A percentile compares a stretch with the other conserved stretches of the same genome.
phyloP scores from a whole-genome alignment of 2,113 vertebrate species.

The Jacana jacana region DNA sequence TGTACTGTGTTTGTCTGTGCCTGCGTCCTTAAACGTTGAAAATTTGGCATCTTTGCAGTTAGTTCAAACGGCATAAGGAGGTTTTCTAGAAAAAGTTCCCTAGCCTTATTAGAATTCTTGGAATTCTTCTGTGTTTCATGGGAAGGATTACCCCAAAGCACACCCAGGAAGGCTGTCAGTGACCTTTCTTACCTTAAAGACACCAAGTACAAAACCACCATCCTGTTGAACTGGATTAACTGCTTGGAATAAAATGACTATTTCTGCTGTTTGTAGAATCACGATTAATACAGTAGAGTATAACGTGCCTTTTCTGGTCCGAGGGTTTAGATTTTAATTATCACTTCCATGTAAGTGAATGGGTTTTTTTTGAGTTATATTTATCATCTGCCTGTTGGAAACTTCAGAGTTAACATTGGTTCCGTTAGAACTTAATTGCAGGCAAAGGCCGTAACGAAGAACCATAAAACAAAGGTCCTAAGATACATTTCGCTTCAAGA shows the following conservation, averaged over 20 bases:
- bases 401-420: not conserved
- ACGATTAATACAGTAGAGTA: not conserved
- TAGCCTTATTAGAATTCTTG: not conserved
- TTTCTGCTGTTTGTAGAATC: not conserved
- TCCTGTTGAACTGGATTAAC: not conserved
- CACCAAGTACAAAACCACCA: not conserved
- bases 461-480: not conserved
- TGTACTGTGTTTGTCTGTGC: not conserved
- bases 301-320: not conserved
- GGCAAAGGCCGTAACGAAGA: not conserved
- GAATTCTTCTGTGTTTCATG: not conserved
- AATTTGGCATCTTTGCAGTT: not conserved
- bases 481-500: not conserved
- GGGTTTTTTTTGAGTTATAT: not conserved
- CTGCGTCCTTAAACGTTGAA: not conserved
- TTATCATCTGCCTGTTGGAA: not conserved
- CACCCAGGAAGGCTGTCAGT: not conserved
- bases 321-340: not conserved
- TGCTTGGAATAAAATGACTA: not conserved
- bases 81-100: not conserved
- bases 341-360: not conserved
- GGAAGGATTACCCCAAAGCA: not conserved
- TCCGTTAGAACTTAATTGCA: not conserved
- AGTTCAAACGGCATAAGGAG: not conserved
- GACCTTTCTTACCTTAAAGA: not conserved